Conservation (phyloP, 2,797 vertebrate genomes). For the Lerista edwardsae region DNA sequence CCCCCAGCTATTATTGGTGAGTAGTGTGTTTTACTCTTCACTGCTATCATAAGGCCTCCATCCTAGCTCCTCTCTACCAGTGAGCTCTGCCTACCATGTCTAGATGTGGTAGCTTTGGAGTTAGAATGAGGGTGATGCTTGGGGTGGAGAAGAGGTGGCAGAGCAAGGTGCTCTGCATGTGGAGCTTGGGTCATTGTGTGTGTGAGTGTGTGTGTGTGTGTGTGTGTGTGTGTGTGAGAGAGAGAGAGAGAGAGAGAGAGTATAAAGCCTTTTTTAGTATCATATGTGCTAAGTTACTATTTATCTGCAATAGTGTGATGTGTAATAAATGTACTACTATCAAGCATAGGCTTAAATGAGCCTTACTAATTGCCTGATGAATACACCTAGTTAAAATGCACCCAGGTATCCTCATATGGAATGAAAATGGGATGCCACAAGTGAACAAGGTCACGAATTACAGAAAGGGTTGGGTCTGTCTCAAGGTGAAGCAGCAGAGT, state of each 20-base stretch:
- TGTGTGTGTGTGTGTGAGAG: too few species aligned
- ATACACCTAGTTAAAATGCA: not conserved
- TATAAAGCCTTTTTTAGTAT: too few species aligned
- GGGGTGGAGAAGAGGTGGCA: not conserved
- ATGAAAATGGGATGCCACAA: not conserved
- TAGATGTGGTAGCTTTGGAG: not conserved
- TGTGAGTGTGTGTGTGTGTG: too few species aligned
- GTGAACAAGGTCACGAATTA: not conserved
- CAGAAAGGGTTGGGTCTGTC: not conserved
- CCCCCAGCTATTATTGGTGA: conserved; percentile 92
- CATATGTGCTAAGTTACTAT: too few species aligned
- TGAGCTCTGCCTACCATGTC: not conserved
- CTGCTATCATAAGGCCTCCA: not conserved
- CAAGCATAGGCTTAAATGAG: too few species aligned
- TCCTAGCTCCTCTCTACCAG: not conserved
- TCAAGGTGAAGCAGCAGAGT: not conserved
- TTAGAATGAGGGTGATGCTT: not conserved
- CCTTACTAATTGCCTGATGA: not conserved
- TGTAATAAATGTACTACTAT: too few species aligned
- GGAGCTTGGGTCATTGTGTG: too few species aligned
- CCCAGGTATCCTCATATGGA: not conserved
- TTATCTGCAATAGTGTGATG: too few species aligned
- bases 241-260: too few species aligned
- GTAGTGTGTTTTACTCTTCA: conserved; percentile 22
- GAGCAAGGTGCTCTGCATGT: not conserved